Evolutionary conservation across 2,888 invertebrate species (phyloP).

Genomic region (Embidobia sp.): DNA sequence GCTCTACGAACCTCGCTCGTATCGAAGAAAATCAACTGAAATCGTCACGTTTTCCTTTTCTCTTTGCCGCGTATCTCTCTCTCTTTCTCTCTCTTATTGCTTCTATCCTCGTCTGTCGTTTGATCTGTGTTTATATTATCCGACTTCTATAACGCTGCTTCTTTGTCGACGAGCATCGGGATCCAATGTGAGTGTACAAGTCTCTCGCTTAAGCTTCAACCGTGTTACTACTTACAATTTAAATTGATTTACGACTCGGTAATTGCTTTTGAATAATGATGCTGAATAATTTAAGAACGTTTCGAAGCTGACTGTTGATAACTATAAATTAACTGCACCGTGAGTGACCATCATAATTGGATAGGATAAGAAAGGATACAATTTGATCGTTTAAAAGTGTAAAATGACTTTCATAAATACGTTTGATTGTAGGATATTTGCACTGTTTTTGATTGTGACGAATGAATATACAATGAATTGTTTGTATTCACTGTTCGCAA

Average conservation of each 20-base stretch:
- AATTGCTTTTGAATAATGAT: conserved; percentile 18
- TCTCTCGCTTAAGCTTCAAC: conserved; percentile 22
- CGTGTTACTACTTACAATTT: conserved; percentile 8
- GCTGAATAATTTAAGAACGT: no score
- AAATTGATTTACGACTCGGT: conserved; percentile 15
- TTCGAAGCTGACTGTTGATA: no score
- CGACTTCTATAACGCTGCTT: conserved; percentile 32
- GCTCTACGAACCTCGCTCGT: no score
- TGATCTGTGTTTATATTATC: conserved; percentile 42
- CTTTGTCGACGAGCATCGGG: conserved; percentile 26
- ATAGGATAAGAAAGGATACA: no score
- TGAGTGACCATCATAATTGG: no score
- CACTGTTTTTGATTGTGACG: no score
- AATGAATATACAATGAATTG: no score
- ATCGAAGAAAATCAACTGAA: no score
- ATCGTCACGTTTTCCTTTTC: conserved; percentile 35
- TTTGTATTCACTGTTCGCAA: no score
- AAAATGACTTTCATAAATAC: no score
- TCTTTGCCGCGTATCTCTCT: conserved; percentile 13
- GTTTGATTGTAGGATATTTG: not conserved
- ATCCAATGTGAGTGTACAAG: conserved; percentile 20
- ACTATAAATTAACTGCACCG: no score
- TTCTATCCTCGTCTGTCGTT: conserved; percentile 31
- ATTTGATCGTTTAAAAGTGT: no score
- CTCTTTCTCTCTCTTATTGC: conserved; percentile 1